Evolutionary conservation across 2,888 invertebrate genomes (phyloP), one percentile per base, ranked within the genome.

Genomic region (Nemotelus nigrinus): DNA sequence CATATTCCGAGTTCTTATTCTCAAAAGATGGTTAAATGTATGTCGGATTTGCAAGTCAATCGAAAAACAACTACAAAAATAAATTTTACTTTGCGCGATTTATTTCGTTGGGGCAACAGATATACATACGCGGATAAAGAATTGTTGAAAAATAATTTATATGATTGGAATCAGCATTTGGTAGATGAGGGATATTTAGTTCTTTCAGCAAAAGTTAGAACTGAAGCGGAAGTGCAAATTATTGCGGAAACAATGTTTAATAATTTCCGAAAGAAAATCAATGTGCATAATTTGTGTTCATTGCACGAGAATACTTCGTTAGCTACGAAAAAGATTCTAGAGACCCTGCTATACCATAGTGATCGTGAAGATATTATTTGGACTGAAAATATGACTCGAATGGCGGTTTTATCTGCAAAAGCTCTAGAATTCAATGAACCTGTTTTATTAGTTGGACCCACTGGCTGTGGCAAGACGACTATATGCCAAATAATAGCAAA

Each of bases 401-500:
- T 94, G 85, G 94, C 93, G 0, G 92, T 94, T 25, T 85, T 94
- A 25, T 92, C 93, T 2, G 92, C 91, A 0, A 96, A 98, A 88
- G 95, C 98, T 0, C 90, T 97, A 81, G 91, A 93, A 81, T 99
- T 96, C 83, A 91, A 94, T 82, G 99, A 99, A 86, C 99, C 99
- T 0, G 94, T 98, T 1, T 87, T 99, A 65, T 88, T 99, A 60
- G 97, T 99, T 0, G 99, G 99, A 7, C 98, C 98, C 84, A 99
- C 99, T 1, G 99, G 98, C 0, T 96, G 98, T 84, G 99, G 99
- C 0, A 99, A 99, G 89, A 99, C 99, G 0, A 98, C 98, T 0
- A 91, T 98, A 3, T 98, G 97, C 82, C 96, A 99, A 88, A 89
- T 98, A 39, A 89, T 96, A 72, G 93, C 97, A 3, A 89, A 91